Conservation (phyloP, 2,113 vertebrate genomes). For the Aythya baeri region DNA sequence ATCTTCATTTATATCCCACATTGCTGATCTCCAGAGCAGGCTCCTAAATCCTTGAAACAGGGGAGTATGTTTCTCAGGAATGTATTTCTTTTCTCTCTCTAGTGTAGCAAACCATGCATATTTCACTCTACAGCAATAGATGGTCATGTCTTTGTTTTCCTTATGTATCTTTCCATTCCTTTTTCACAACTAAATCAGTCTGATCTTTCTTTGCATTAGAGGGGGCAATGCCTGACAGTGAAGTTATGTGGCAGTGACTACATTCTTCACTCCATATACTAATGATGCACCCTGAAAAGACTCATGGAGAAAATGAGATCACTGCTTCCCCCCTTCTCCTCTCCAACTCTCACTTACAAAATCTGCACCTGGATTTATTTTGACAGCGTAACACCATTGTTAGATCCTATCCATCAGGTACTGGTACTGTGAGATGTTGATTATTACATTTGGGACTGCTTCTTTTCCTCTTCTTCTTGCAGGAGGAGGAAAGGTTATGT, state of each 20-base stretch:
- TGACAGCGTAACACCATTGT: background rate
- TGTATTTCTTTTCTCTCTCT: background rate
- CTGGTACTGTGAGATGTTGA: background rate
- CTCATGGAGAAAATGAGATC: background rate
- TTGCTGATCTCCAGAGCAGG: background rate
- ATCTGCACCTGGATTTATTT: background rate
- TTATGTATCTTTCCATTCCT: background rate
- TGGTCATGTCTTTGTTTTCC: background rate
- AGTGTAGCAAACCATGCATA: background rate
- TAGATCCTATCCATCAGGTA: background rate
- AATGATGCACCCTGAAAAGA: rapidly evolving
- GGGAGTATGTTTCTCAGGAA: background rate
- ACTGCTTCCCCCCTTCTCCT: background rate
- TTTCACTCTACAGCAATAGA: background rate
- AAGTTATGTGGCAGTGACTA: background rate
- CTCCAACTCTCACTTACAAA: background rate
- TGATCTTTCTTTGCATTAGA: background rate
- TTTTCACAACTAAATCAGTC: background rate
- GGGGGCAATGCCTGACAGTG: background rate
- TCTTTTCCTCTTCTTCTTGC: background rate
- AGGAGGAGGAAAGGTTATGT: background rate
- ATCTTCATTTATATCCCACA: background rate
- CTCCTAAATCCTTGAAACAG: background rate
- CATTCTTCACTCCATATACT: background rate
- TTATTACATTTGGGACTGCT: background rate